Base-by-base conservation (phyloP, 2,113 vertebrate genomes). In the Paratilapia polleni region DNA sequence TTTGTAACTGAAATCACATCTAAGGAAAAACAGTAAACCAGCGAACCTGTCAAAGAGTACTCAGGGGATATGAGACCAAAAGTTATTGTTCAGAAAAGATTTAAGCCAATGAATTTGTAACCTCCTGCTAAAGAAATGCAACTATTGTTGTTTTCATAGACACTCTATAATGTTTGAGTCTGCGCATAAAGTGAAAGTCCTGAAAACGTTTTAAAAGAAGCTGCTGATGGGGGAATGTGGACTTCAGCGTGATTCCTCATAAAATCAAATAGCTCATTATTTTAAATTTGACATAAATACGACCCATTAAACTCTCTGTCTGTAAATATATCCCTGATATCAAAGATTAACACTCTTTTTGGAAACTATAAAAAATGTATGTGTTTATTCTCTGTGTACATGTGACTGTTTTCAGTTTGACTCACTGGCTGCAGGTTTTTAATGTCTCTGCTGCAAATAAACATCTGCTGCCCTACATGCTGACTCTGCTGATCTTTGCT, bases 181-280 rank as follows among this genome's bases (percentile, higher is more conserved):
- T n/a, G n/a, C n/a, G n/a, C n/a, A n/a, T n/a, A 82, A 78, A 84
- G 47, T 84, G 84, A 85, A 81, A 49, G 66, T 20, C 6, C 4
- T 1, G 41, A 28, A 60, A 64, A n/a, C 10, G 41, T 13, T 10
- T 12, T 12, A 10, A 11, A 66, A 24, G 13, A 24, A 43, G n/a
- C 62, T 66, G 13, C n/a, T 13, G 36, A 6, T n/a, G n/a, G n/a
- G n/a, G n/a, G n/a, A n/a, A n/a, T n/a, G n/a, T n/a, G n/a, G n/a
- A n/a, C n/a, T n/a, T n/a, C n/a, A n/a, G n/a, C n/a, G n/a, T 20
- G 47, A 19, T 52, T 17, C 14, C 14, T 14, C 5, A 49, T 5
- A 49, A 15, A 17, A 49, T n/a, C n/a, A n/a, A n/a, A n/a, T n/a
- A n/a, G n/a, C 6, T 17, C 49, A 8, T 47, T n/a, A n/a, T 66